Base-by-base conservation (phyloP, 2,113 vertebrate species). In the Philantomba maxwellii region DNA sequence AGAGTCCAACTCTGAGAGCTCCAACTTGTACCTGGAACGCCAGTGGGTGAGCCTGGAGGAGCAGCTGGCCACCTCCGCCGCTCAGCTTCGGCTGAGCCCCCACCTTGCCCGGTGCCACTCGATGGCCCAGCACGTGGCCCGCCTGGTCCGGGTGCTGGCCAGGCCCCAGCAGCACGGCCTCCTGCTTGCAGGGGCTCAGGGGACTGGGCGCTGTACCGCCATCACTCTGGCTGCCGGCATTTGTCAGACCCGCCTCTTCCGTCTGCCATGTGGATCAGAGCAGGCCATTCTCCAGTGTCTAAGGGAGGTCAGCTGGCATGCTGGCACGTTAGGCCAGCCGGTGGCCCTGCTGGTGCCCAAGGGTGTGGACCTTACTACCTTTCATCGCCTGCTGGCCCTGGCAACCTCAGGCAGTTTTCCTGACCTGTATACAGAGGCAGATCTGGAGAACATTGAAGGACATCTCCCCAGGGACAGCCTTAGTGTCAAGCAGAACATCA, bases 151-250 rank as follows among this genome's bases (percentile, higher is more conserved):
- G 17, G 97, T 98, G 33, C 89, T 99, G 87, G 97, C 98, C 23
- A 97, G 98, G 62, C 99, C 99, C 11, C 97, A 96, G 75, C 98
- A 99, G 87, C 99, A 99, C 1, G 98, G 98, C 3, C 97, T 98
- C 4, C 97, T 99, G 28, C 97, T 99, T 0, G 96, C 98, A 25
- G 89, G 97, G 7, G 51, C 62, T 55, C 97, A 70, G 30, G 98
- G 98, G 89, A 99, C 99, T 0, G 99, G 99, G 7, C 98, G 99
- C n/a, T 98, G 96, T 94, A 98, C 98, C 11, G 98, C 98, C 0
- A 95, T 99, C 64, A 98, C 97, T 9, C 87, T 99, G 82, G 99
- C 99, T 1, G 98, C 99, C 2, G 57, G 43, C 7, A 95, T 99
- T 21, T 97, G 96, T 3, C 98, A 98, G 87, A 98, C 93, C 53